These are phyloP conservation scores for Quadroppia sp. DNA, from an alignment of 2,888 invertebrate species.

Conservation along the genomic window DNA sequence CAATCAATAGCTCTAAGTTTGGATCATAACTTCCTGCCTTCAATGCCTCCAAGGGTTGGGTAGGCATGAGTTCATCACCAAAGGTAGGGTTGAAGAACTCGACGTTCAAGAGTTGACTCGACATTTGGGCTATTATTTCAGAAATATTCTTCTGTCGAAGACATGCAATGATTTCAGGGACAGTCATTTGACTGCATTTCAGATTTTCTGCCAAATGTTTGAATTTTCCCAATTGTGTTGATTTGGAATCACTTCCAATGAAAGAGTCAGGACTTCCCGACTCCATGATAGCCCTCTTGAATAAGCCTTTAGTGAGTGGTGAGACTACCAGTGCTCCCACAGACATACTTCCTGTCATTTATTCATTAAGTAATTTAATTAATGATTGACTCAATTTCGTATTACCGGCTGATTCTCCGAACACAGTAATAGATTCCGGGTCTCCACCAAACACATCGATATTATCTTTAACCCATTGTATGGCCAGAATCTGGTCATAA, in stretches of 20 bases:
- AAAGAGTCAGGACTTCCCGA: constrained; percentile 48
- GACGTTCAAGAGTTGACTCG: not conserved
- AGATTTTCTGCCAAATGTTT: not conserved
- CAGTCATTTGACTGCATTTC: not conserved
- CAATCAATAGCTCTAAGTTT: constrained; percentile 34
- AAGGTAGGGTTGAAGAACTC: constrained; percentile 22
- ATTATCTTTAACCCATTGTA: constrained; percentile 49
- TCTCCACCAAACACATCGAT: constrained; percentile 52
- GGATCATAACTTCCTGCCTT: constrained; percentile 20
- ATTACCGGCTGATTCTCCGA: constrained; percentile 56
- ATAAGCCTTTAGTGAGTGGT: constrained; percentile 36
- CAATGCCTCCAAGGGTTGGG: constrained; percentile 19
- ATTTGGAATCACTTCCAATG: constrained; percentile 27
- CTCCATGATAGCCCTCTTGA: constrained; percentile 39
- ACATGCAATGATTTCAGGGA: constrained; percentile 15
- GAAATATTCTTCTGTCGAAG: not conserved
- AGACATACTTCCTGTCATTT: constrained; percentile 16
- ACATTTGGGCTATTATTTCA: not conserved
- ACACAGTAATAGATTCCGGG: constrained; percentile 53
- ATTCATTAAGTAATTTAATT: not conserved
- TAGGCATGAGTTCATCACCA: constrained; percentile 30
- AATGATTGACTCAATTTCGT: not conserved
- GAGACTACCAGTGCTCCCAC: constrained; percentile 17
- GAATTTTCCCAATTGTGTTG: not conserved
- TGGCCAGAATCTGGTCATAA: constrained; percentile 56